phyloP scores from a whole-genome alignment of 2,888 invertebrate species.

The Pelosia muscerda region DNA sequence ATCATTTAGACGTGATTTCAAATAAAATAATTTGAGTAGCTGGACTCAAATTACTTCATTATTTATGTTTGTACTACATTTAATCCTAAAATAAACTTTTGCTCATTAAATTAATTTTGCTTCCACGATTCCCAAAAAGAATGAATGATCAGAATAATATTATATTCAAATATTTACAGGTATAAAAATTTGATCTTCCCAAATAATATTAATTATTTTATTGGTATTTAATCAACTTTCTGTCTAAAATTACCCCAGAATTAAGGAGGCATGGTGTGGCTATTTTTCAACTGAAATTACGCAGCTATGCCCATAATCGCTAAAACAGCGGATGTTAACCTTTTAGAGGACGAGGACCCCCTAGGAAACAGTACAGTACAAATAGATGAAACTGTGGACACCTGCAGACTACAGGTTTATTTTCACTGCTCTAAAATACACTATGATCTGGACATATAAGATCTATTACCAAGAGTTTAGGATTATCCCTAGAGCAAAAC shows the following conservation, averaged over 20 bases:
- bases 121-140: neutral
- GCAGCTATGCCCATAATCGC: no score
- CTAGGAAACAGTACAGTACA: no score
- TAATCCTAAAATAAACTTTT: neutral
- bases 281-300: no score
- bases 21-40: no score
- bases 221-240: neutral
- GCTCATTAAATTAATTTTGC: conserved; percentile 3
- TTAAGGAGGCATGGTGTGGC: neutral
- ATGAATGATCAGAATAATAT: neutral
- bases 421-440: no score
- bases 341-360: no score
- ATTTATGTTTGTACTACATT: neutral
- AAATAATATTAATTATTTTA: neutral
- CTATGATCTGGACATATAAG: no score
- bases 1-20: neutral
- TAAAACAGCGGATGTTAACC: no score
- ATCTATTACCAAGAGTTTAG: no score
- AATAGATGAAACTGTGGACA: no score
- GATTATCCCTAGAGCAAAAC: no score
- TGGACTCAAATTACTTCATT: neutral
- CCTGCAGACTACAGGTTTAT: no score
- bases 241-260: neutral
- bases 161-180: neutral
- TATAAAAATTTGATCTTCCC: neutral